Base-by-base conservation (phyloP, 2,797 vertebrate species). In the Galaxias olidus region DNA sequence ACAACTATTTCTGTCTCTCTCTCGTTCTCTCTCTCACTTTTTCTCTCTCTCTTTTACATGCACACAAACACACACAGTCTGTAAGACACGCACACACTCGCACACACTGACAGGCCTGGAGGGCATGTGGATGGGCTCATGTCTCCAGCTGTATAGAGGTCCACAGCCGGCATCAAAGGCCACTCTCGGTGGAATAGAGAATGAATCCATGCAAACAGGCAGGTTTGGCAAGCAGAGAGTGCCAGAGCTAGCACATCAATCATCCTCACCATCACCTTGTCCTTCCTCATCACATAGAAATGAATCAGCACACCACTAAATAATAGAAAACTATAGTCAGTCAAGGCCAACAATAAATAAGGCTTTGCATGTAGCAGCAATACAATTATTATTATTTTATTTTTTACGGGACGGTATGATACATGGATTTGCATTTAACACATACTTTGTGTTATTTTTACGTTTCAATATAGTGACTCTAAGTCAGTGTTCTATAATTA, bases 81-180 rank as follows among this genome's bases (percentile, higher is more conserved):
- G 13, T 47, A 44, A 46, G 40, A 42, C 59, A 61, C 45, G n/a
- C 57, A 58, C 63, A 57, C 43, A 70, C 14, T 47, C 57, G 54
- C 44, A 48, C 20, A 50, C 44, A 41, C 14, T 52, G 56, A 41
- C 42, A 62, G 51, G 40, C 61, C 47, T 51, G 4, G 12, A 49
- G 59, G 51, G 45, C 51, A 56, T 49, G 52, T 49, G 46, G 51
- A 47, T 46, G 18, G 58, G 17, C n/a, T 54, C 47, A 40, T 52
- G 15, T 66, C 12, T 54, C 10, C 51, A 18, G 15, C 51, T 18
- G 18, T 10, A 53, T 53, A 20, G 51, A 18, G 12, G 30, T 18
- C 13, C 30, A 9, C 20, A 43, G 40, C 41, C 12, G 10, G 46
- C 67, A 63, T 58, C 53, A 63, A 68, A 63, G 53, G 45, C 10